Evolutionary conservation across 2,888 invertebrate species (phyloP).

Genomic region (Netelia virgata): DNA sequence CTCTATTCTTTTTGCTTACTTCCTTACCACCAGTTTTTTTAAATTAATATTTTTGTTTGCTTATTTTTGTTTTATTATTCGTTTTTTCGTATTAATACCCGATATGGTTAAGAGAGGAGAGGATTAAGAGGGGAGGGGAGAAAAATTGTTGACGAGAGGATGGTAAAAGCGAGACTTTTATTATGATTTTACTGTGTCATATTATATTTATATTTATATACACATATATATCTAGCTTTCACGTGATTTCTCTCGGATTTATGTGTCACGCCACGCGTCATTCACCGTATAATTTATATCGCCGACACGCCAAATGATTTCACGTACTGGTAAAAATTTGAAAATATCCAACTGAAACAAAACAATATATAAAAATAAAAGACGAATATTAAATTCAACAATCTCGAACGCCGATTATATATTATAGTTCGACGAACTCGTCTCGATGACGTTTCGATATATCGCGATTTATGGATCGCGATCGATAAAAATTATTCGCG

Average conservation of each 20-base stretch:
- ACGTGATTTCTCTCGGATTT: constrained; percentile 66
- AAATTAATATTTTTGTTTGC: too few species aligned
- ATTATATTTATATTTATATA: neutral
- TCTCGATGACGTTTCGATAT: too few species aligned
- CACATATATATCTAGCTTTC: constrained; percentile 41
- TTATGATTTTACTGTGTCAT: constrained; percentile 47
- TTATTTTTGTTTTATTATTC: neutral
- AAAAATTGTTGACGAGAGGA: constrained; percentile 49
- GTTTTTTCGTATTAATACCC: neutral
- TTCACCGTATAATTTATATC: too few species aligned
- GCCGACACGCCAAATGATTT: too few species aligned
- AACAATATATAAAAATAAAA: too few species aligned
- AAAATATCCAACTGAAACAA: too few species aligned
- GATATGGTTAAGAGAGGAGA: neutral
- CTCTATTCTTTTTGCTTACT: neutral
- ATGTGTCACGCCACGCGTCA: constrained; percentile 54
- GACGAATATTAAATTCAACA: too few species aligned
- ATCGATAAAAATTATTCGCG: constrained; percentile 45
- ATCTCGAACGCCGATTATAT: too few species aligned
- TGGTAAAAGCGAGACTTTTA: constrained; percentile 49
- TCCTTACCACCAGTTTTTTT: neutral
- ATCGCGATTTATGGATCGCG: neutral
- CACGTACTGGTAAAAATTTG: too few species aligned
- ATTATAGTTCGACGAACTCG: too few species aligned
- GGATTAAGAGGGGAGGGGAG: constrained; percentile 1